These are phyloP conservation scores for Coturnix japonica DNA, from an alignment of 2,113 vertebrate species.

Conservation along the genomic window DNA sequence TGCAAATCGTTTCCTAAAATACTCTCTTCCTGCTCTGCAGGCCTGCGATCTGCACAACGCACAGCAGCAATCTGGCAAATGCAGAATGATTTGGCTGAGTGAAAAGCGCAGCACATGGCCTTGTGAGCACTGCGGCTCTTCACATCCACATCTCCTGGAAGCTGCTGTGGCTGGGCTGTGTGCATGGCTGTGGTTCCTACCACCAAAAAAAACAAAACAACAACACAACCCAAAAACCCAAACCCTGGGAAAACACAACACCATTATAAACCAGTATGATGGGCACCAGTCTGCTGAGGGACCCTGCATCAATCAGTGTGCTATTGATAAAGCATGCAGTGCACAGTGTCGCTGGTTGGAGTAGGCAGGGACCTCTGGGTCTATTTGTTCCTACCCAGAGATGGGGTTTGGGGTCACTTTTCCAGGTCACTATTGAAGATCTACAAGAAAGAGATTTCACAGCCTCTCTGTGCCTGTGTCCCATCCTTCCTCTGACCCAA, in stretches of 20 bases:
- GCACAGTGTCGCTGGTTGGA: neutral
- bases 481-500: neutral
- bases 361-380: neutral
- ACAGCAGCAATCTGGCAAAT: neutral
- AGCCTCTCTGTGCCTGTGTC: neutral
- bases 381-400: neutral
- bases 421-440: neutral
- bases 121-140: neutral
- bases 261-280: neutral
- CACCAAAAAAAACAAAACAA: neutral
- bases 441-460: neutral
- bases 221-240: neutral
- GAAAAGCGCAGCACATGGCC: neutral
- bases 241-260: neutral
- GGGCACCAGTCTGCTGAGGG: neutral
- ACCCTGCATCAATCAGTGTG: neutral
- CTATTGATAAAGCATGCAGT: neutral
- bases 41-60: neutral
- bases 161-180: neutral
- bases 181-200: neutral
- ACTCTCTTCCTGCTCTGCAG: neutral
- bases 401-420: neutral
- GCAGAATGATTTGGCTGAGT: neutral
- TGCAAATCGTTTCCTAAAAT: conserved; percentile 33
- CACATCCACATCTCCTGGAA: neutral